Evolutionary conservation across 2,888 invertebrate genomes (phyloP).

Genomic region (Troides helena): DNA sequence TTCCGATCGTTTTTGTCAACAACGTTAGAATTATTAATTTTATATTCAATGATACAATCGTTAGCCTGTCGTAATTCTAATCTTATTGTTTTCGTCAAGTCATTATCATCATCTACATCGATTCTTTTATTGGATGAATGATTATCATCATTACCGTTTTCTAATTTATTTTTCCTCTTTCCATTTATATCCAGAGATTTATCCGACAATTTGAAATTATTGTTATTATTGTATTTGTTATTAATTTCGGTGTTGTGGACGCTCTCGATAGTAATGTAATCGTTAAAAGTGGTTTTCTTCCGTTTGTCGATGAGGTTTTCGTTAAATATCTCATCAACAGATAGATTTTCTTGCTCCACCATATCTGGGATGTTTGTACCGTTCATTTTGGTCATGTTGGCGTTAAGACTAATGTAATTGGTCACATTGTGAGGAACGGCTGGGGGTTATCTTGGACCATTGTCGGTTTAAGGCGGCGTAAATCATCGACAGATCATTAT

Average conservation of each 20-base stretch:
- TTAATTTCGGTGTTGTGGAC: conserved; percentile 32
- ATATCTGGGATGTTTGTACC: conserved; percentile 59
- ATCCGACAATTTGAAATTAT: conserved; percentile 44
- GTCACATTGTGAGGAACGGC: conserved; percentile 64
- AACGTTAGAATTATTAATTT: conserved; percentile 24
- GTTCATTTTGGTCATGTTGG: conserved; percentile 71
- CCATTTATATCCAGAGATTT: conserved; percentile 44
- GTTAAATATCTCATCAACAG: conserved; percentile 63
- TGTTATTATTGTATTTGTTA: conserved; percentile 48
- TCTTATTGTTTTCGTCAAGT: conserved; percentile 57
- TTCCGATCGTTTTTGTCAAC: conserved; percentile 27
- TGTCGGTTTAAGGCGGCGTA: conserved; percentile 75
- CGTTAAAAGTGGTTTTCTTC: conserved; percentile 50
- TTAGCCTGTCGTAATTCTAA: conserved; percentile 55
- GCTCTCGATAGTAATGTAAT: conserved; percentile 30
- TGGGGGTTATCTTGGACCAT: conserved; percentile 65
- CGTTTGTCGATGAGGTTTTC: conserved; percentile 55
- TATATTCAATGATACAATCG: conserved; percentile 32
- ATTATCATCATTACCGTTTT: conserved; percentile 28
- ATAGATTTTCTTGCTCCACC: conserved; percentile 54
- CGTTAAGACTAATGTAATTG: conserved; percentile 61
- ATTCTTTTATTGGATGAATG: conserved; percentile 49
- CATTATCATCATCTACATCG: conserved; percentile 60
- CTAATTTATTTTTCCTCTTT: conserved; percentile 51
- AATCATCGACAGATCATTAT: conserved; percentile 78